These are phyloP conservation scores for Acrocera orbiculus DNA, from an alignment of 2,888 invertebrate species.

Conservation along the genomic window DNA sequence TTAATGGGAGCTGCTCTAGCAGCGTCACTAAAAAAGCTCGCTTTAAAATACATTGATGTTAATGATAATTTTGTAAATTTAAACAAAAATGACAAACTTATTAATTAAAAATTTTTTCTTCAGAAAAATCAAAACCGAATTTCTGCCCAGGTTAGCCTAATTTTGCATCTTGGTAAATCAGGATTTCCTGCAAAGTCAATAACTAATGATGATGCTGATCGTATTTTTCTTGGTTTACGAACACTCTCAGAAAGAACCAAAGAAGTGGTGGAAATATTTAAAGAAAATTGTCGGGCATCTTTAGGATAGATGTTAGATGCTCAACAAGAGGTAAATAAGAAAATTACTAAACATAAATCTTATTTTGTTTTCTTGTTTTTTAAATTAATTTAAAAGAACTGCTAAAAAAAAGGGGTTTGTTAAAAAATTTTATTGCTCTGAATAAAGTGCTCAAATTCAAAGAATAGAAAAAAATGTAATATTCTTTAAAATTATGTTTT, in stretches of 20 bases:
- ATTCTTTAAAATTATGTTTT: neutral
- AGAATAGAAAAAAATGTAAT: too few relatives aligned
- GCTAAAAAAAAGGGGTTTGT: too few relatives aligned
- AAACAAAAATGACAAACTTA: too few relatives aligned
- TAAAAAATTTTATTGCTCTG: too few relatives aligned
- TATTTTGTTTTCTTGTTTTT: too few relatives aligned
- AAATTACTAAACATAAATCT: constrained; percentile 32
- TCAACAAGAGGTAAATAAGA: constrained; percentile 48
- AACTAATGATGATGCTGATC: constrained; percentile 91
- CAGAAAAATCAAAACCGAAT: constrained; percentile 37
- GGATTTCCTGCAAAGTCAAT: constrained; percentile 54
- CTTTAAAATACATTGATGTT: constrained; percentile 47
- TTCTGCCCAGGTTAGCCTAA: constrained; percentile 62
- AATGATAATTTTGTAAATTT: constrained; percentile 26
- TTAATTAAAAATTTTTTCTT: too few relatives aligned
- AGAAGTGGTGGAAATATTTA: constrained; percentile 51
- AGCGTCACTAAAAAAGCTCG: constrained; percentile 79
- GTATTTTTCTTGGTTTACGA: constrained; percentile 64
- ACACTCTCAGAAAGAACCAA: constrained; percentile 52
- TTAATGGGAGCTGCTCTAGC: constrained; percentile 88
- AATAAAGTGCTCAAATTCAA: too few relatives aligned
- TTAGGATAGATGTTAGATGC: constrained; percentile 69
- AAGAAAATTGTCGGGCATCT: constrained; percentile 53
- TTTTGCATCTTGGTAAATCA: constrained; percentile 73
- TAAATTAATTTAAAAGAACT: too few relatives aligned